Evolutionary conservation across 2,113 vertebrate genomes (phyloP).

Genomic region (Smithornis capensis): DNA sequence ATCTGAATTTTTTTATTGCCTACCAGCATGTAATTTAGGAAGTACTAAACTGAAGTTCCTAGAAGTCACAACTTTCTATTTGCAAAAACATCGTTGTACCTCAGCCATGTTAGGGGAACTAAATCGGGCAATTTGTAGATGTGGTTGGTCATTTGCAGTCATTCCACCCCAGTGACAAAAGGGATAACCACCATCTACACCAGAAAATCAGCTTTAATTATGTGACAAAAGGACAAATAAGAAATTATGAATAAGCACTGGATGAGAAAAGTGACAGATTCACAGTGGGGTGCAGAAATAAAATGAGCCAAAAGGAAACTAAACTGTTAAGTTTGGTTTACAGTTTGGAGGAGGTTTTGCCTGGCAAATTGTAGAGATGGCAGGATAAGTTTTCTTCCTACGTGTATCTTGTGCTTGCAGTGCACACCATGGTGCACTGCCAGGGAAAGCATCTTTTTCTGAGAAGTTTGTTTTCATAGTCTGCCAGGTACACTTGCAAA

Average conservation of each 20-base stretch:
- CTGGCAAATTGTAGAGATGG: not conserved
- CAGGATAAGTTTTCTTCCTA: not conserved
- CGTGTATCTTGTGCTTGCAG: not conserved
- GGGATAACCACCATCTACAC: not conserved
- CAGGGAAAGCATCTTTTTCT: not conserved
- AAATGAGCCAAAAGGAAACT: not conserved
- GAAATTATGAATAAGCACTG: not conserved
- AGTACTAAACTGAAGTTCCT: not conserved
- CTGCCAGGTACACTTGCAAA: conserved; percentile 25
- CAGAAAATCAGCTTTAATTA: not conserved
- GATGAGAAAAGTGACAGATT: not conserved
- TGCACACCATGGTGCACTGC: not conserved
- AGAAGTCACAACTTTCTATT: not conserved
- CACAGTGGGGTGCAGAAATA: not conserved
- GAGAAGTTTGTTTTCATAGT: not conserved
- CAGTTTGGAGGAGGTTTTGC: not conserved
- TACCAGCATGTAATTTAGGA: not conserved
- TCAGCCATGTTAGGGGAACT: not conserved
- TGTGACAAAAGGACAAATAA: not conserved
- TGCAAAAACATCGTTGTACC: not conserved
- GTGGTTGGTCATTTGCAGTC: not conserved
- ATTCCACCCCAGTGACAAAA: not conserved
- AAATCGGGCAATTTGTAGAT: not conserved
- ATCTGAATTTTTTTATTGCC: not conserved
- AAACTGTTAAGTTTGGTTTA: not conserved